Conservation (phyloP, 2,888 invertebrate species). For the Halictus ligatus region DNA sequence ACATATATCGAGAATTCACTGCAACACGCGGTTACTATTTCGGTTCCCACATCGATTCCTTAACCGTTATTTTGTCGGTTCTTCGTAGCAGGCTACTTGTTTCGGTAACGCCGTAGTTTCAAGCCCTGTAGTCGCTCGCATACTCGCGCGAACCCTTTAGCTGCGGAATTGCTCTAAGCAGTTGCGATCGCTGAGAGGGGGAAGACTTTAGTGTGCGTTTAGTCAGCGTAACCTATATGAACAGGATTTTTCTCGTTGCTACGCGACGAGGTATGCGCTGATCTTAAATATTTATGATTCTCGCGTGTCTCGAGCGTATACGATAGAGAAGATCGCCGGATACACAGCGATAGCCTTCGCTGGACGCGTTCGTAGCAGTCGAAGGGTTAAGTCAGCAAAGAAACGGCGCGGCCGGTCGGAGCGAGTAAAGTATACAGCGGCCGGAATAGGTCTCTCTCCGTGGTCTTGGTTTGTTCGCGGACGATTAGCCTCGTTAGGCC, state of each 20-base stretch:
- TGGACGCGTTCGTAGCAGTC: neutral
- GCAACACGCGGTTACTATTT: neutral
- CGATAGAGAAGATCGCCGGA: too few relatives aligned
- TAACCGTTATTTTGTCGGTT: neutral
- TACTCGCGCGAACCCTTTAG: neutral
- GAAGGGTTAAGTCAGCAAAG: neutral
- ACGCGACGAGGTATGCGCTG: neutral
- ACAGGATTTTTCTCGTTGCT: neutral
- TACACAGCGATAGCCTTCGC: too few relatives aligned
- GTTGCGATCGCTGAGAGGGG: too few relatives aligned
- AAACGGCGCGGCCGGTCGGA: neutral
- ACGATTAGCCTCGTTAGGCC: neutral
- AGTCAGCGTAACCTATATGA: neutral
- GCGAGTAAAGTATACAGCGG: neutral
- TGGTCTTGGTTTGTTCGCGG: neutral
- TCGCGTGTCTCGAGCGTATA: too few relatives aligned
- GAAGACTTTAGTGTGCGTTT: neutral
- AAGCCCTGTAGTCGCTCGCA: slow-evolving; percentile 10
- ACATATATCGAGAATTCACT: too few relatives aligned
- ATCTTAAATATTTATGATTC: neutral
- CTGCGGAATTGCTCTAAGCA: neutral
- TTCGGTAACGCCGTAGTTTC: neutral
- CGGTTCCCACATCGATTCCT: neutral
- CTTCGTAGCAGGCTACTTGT: neutral
- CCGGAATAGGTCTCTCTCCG: neutral